Evolutionary conservation across 2,888 invertebrate species (phyloP).

Genomic region (Habrosyne pyritoides): DNA sequence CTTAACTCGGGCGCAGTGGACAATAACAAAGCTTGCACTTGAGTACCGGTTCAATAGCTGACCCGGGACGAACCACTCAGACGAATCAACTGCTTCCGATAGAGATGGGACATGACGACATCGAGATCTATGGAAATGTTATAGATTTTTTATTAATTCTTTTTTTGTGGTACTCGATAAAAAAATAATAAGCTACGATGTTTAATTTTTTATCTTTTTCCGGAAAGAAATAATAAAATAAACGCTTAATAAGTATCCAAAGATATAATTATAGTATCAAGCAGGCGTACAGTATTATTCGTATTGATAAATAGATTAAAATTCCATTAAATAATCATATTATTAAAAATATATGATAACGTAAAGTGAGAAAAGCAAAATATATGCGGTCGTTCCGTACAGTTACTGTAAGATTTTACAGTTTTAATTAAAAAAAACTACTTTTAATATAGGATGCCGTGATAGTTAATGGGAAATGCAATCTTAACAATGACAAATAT

Average conservation of each 20-base stretch:
- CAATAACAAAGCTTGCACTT: constrained; percentile 6
- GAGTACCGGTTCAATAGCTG: constrained; percentile 43
- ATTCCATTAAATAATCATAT: not conserved
- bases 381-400: not conserved
- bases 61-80: constrained; percentile 42
- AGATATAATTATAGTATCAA: not conserved
- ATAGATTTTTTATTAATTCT: not conserved
- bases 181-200: too few species aligned
- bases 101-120: constrained; percentile 29
- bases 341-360: not conserved
- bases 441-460: too few species aligned
- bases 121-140: constrained; percentile 9
- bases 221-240: constrained; percentile 1
- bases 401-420: too few species aligned
- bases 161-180: too few species aligned
- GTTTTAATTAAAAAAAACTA: too few species aligned
- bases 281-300: not conserved
- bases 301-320: constrained; percentile 1
- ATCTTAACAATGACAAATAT: too few species aligned
- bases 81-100: constrained; percentile 62
- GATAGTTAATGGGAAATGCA: too few species aligned
- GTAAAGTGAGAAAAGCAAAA: not conserved
- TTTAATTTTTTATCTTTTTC: constrained; percentile 7
- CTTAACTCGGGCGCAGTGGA: constrained; percentile 9
- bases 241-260: not conserved